phyloP scores from a whole-genome alignment of 2,797 vertebrate genomes.

The Hyperoplus immaculatus region DNA sequence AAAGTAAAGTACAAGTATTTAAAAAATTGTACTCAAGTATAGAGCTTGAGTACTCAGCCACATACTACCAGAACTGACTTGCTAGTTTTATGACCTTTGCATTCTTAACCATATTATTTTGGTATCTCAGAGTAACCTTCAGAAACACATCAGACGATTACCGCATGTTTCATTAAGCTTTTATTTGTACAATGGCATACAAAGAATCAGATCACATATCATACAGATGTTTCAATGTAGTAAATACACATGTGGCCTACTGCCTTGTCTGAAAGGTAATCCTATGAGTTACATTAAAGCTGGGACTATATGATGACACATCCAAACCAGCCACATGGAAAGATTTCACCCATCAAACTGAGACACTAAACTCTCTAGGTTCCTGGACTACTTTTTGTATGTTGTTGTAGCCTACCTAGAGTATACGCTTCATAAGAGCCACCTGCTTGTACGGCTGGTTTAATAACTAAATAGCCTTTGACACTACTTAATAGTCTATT shows the following conservation, averaged over 20 bases:
- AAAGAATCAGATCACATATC: constrained; percentile 78
- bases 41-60: not conserved
- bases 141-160: not conserved
- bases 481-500: constrained; percentile 30
- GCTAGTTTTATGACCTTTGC: not conserved
- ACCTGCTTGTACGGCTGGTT: not conserved
- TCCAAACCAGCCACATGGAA: constrained; percentile 10
- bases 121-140: not conserved
- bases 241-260: constrained; percentile 47
- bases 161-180: constrained; percentile 64
- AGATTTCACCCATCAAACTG: not conserved
- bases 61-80: not conserved
- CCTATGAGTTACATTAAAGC: constrained; percentile 36
- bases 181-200: constrained; percentile 85
- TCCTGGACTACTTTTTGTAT: not conserved
- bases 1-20: too few relatives aligned
- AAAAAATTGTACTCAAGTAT: too few relatives aligned
- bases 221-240: constrained; percentile 62
- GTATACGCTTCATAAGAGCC: constrained; percentile 7
- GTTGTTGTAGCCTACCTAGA: not conserved
- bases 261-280: constrained; percentile 23
- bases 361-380: not conserved
- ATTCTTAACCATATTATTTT: too few relatives aligned
- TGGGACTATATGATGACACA: constrained; percentile 21
- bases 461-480: constrained; percentile 31